phyloP scores from a whole-genome alignment of 2,888 invertebrate genomes.

The Aspidiotus rigidus region DNA sequence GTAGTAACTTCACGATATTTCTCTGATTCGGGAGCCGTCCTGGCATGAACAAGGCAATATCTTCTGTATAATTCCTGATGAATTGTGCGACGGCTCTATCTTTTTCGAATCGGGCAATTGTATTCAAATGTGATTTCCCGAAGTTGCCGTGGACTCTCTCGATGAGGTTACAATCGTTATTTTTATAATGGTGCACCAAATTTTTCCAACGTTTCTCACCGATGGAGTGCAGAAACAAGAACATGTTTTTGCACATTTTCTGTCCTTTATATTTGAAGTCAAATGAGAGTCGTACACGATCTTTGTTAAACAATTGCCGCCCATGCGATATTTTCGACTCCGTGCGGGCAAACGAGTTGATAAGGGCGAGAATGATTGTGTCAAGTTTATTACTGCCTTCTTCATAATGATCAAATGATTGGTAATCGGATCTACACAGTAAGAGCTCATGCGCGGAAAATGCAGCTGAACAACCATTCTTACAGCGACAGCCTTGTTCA shows the following conservation, averaged over 20 bases:
- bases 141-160: background rate
- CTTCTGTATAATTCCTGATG: background rate
- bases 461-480: too few relatives aligned
- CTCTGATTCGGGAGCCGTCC: background rate
- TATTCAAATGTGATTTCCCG: background rate
- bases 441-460: too few relatives aligned
- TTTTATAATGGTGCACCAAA: background rate
- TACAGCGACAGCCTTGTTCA: too few relatives aligned
- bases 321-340: too few relatives aligned
- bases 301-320: too few relatives aligned
- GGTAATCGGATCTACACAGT: too few relatives aligned
- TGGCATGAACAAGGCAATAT: background rate
- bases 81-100: background rate
- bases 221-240: background rate
- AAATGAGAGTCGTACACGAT: too few relatives aligned
- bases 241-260: background rate
- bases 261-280: too few relatives aligned
- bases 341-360: too few relatives aligned
- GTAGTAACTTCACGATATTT: conserved; percentile 3
- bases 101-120: background rate
- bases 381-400: too few relatives aligned
- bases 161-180: background rate
- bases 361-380: too few relatives aligned
- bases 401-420: too few relatives aligned
- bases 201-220: background rate